Percentiles rank a stretch among this genome's conserved stretches.
phyloP scores from a whole-genome alignment of 2,797 vertebrate genomes.

The Sylvia borin region DNA sequence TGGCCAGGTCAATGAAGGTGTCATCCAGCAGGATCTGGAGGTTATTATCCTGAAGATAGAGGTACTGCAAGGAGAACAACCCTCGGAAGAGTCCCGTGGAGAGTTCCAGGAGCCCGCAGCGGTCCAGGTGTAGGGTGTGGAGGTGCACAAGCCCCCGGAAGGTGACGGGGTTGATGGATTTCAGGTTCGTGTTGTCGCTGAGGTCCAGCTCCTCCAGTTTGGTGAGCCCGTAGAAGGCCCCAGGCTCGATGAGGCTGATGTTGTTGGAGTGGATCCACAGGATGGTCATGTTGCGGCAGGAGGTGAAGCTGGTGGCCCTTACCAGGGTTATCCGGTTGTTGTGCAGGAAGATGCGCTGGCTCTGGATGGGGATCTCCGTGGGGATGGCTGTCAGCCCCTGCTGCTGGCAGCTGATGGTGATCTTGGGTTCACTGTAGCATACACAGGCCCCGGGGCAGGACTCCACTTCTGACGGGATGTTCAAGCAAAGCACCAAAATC shows the following conservation, averaged over 20 bases:
- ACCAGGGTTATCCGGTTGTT: constrained; percentile 92
- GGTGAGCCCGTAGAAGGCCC: constrained; percentile 89
- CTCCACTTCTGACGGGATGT: constrained; percentile 84
- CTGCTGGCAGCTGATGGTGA: constrained; percentile 96
- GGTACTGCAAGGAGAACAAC: constrained; percentile 93
- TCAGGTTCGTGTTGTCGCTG: constrained; percentile 93
- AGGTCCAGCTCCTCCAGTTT: constrained; percentile 96
- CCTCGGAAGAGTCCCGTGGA: constrained; percentile 90
- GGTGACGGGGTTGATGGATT: constrained; percentile 88
- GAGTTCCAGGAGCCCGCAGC: constrained; percentile 92
- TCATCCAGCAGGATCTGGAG: constrained; percentile 90
- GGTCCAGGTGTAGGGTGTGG: constrained; percentile 93
- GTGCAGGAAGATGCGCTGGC: constrained; percentile 96
- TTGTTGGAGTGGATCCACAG: constrained; percentile 98
- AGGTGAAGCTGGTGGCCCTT: constrained; percentile 91
- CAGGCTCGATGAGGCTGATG: constrained; percentile 90
- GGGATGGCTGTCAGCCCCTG: constrained; percentile 93
- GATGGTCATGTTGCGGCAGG: constrained; percentile 93
- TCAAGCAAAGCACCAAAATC: constrained; percentile 92
- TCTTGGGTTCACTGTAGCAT: constrained; percentile 94
- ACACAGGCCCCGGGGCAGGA: constrained; percentile 93
- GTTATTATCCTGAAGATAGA: constrained; percentile 96
- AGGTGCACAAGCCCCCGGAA: constrained; percentile 91
- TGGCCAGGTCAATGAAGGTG: constrained; percentile 94
- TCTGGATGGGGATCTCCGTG: constrained; percentile 89